Percentiles rank a stretch among this genome's conserved stretches.
Conservation (phyloP, 2,113 vertebrate genomes). For the Pungitius pungitius region DNA sequence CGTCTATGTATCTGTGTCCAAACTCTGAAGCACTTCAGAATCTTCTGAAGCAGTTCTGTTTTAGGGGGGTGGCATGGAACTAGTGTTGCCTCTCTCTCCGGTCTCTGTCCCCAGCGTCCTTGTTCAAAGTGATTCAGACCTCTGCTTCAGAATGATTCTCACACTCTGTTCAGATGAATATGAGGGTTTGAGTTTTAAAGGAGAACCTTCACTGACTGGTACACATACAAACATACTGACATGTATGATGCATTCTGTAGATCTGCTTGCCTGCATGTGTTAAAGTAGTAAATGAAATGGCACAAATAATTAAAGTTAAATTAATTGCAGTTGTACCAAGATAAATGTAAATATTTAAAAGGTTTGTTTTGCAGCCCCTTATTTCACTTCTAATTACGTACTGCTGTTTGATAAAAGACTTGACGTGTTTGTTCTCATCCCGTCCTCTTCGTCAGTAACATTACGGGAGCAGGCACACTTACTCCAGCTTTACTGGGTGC, state of each 20-base stretch:
- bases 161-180: constrained; percentile 9
- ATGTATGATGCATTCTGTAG: constrained; percentile 58
- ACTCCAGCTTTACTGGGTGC: not conserved
- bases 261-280: constrained; percentile 85
- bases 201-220: not conserved
- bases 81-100: constrained; percentile 94
- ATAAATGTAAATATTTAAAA: not conserved
- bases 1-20: constrained; percentile 76
- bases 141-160: constrained; percentile 92
- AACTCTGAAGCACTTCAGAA: constrained; percentile 91
- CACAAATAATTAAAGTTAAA: constrained; percentile 7
- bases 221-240: constrained; percentile 19
- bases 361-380: constrained; percentile 1
- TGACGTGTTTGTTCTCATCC: too few relatives aligned
- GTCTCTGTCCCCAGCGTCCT: constrained; percentile 91
- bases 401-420: not conserved
- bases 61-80: constrained; percentile 99
- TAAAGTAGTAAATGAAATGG: constrained; percentile 37
- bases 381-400: not conserved
- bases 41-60: constrained; percentile 99
- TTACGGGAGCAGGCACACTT: not conserved
- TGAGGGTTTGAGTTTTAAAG: not conserved
- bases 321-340: not conserved
- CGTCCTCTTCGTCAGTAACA: constrained; percentile 21
- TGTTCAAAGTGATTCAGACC: constrained; percentile 86